A percentile compares a stretch with the other conserved stretches of the same genome.
Conservation (phyloP, 2,888 invertebrate genomes). For the Drosophila austrosaltans region DNA sequence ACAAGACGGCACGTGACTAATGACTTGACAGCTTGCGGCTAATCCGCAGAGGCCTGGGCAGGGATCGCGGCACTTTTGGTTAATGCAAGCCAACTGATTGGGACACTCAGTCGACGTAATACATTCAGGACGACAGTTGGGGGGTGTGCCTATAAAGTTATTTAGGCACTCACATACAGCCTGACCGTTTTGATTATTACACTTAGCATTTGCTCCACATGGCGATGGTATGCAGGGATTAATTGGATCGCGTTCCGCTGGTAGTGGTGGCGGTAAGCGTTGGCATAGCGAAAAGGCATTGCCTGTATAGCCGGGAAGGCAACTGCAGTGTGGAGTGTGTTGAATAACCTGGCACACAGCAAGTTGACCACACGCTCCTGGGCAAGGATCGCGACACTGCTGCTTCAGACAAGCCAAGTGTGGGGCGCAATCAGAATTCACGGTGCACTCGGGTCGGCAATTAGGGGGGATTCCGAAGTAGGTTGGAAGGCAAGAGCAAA, state of each 20-base stretch:
- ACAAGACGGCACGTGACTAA: conserved; percentile 91
- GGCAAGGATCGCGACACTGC: conserved; percentile 90
- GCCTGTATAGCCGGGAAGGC: conserved; percentile 87
- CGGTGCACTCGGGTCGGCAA: conserved; percentile 90
- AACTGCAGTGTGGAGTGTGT: conserved; percentile 88
- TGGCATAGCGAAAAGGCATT: conserved; percentile 89
- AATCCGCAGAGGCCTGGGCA: conserved; percentile 91
- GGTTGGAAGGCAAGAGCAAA: conserved; percentile 88
- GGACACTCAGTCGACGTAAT: conserved; percentile 89
- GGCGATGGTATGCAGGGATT: conserved; percentile 87
- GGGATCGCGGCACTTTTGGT: conserved; percentile 90
- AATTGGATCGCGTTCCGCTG: conserved; percentile 73
- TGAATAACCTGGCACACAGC: conserved; percentile 89
- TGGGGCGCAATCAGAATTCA: conserved; percentile 89
- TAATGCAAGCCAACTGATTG: conserved; percentile 89
- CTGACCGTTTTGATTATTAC: conserved; percentile 83
- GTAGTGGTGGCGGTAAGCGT: conserved; percentile 73
- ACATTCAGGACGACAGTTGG: conserved; percentile 91
- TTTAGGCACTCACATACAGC: conserved; percentile 87
- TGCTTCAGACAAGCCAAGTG: conserved; percentile 89
- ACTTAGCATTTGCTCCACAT: conserved; percentile 87
- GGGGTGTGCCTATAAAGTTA: conserved; percentile 89
- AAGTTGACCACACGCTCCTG: conserved; percentile 89
- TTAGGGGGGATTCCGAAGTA: conserved; percentile 90
- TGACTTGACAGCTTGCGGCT: conserved; percentile 89